Evolutionary conservation across 2,797 vertebrate genomes (phyloP).

Genomic region (Eremophila alpestris): DNA sequence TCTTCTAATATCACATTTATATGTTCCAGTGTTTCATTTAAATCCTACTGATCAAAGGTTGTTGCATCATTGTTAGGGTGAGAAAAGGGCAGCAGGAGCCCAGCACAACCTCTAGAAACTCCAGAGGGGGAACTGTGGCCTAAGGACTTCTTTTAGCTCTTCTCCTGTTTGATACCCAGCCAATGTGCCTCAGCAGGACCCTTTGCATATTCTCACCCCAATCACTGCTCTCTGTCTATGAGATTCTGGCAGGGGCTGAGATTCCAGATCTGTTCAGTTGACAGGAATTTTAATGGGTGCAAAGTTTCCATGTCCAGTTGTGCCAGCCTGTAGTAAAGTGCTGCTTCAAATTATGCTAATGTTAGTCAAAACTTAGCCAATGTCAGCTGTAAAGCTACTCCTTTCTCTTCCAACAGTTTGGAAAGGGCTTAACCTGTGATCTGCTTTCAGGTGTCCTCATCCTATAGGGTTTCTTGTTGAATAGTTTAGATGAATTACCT

Average conservation of each 20-base stretch:
- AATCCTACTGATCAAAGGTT: background rate
- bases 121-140: background rate
- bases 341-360: background rate
- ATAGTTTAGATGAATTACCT: background rate
- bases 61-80: background rate
- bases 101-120: background rate
- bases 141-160: background rate
- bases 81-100: background rate
- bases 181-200: background rate
- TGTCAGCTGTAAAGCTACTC: background rate
- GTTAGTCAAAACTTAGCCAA: background rate
- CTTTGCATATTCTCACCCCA: fast-evolving
- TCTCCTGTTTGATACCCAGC: background rate
- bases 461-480: background rate
- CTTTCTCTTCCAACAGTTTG: background rate
- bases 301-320: background rate
- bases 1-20: background rate
- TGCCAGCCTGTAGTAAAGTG: background rate
- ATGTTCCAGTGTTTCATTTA: background rate
- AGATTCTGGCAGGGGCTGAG: background rate
- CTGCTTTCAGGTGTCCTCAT: background rate
- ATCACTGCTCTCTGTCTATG: background rate
- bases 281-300: background rate
- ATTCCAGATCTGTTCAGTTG: background rate
- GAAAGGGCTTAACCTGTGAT: background rate